A percentile compares a stretch with the other conserved stretches of the same genome.
Conservation (phyloP, 2,888 invertebrate genomes). For the Xestoiulus laeticollis region DNA sequence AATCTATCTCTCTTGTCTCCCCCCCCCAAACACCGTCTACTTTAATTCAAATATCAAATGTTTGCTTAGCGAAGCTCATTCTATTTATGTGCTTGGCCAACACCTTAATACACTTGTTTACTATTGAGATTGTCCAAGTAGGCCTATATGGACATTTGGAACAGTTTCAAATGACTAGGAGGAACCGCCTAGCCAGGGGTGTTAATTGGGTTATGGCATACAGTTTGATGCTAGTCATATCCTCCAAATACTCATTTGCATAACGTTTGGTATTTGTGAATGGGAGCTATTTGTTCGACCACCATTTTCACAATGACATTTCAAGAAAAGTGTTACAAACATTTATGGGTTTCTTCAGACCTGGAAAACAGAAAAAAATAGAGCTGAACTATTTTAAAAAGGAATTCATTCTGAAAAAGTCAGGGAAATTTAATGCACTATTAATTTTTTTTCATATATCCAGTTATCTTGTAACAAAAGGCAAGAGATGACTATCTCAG, state of each 20-base stretch:
- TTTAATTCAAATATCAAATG: conserved; percentile 46
- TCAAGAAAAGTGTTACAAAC: too few relatives aligned
- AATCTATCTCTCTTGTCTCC: neutral
- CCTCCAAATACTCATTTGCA: neutral
- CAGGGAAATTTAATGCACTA: too few relatives aligned
- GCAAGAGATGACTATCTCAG: too few relatives aligned
- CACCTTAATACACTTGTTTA: conserved; percentile 22
- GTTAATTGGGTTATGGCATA: conserved; percentile 33
- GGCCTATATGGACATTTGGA: conserved; percentile 4
- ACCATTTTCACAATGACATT: too few relatives aligned
- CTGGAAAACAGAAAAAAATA: too few relatives aligned
- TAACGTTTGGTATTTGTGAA: neutral
- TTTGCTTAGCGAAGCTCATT: conserved; percentile 23
- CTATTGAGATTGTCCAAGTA: conserved; percentile 1
- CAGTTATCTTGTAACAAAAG: too few relatives aligned
- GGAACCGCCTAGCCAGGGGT: neutral
- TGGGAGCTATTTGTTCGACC: too few relatives aligned
- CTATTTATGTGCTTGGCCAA: conserved; percentile 15
- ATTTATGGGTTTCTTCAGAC: too few relatives aligned
- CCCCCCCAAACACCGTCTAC: neutral
- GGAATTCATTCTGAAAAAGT: too few relatives aligned
- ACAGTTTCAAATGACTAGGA: conserved; percentile 6
- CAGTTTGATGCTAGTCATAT: neutral
- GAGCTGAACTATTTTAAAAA: too few relatives aligned
- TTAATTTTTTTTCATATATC: too few relatives aligned